phyloP scores from a whole-genome alignment of 1,140 invertebrate genomes.

The Pogonomyrmex californicus region DNA sequence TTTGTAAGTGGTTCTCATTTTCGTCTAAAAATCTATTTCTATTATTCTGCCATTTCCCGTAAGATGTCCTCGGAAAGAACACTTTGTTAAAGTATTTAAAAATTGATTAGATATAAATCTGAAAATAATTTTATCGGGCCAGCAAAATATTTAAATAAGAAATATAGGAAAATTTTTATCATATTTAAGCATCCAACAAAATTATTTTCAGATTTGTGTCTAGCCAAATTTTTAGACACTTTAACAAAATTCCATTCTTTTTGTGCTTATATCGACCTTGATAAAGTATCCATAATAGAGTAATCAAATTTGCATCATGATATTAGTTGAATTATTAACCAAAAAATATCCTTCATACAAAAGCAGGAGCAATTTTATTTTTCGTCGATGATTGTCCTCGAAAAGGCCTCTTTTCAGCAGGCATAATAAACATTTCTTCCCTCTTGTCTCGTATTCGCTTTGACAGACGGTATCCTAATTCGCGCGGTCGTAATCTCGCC shows the following conservation, averaged over 20 bases:
- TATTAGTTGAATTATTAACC: background rate
- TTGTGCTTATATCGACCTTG: background rate
- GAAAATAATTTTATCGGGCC: too few species aligned
- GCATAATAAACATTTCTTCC: constrained; percentile 22
- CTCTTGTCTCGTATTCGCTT: constrained; percentile 27
- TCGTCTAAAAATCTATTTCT: background rate
- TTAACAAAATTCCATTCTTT: too few species aligned
- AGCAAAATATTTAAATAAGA: too few species aligned
- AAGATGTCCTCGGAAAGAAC: too few species aligned
- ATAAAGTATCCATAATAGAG: background rate
- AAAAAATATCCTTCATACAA: background rate
- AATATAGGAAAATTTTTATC: too few species aligned
- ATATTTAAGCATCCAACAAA: too few species aligned
- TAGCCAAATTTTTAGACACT: too few species aligned
- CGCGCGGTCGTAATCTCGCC: constrained; percentile 43
- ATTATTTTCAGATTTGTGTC: too few species aligned
- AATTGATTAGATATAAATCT: too few species aligned
- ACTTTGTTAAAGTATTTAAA: too few species aligned
- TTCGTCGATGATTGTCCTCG: background rate
- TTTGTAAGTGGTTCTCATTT: constrained; percentile 12
- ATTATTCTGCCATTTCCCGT: background rate
- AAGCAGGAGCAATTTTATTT: background rate
- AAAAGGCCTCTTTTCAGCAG: background rate
- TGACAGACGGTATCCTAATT: constrained; percentile 71
- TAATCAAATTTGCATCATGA: background rate